Evolutionary conservation across 2,888 invertebrate species (phyloP).

Genomic region (Eupithecia inturbata): DNA sequence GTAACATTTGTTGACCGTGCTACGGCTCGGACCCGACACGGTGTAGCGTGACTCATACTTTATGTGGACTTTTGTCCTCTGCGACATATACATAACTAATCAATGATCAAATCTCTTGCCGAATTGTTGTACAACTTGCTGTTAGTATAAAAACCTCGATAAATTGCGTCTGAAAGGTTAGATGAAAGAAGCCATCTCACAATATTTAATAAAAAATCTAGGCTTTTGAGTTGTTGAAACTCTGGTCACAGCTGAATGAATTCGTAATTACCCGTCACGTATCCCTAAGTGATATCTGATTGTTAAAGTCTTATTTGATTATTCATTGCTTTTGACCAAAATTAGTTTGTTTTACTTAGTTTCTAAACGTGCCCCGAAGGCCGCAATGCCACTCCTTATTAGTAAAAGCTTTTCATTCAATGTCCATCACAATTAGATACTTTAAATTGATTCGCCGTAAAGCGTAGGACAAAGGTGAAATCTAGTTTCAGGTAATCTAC

Average conservation of each 20-base stretch:
- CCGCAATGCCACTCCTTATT: slow-evolving; percentile 12
- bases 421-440: neutral
- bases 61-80: too few relatives aligned
- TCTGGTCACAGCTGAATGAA: slow-evolving; percentile 22
- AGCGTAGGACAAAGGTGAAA: neutral
- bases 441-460: neutral
- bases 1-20: too few relatives aligned
- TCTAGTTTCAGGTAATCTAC: neutral
- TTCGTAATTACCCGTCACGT: slow-evolving; percentile 23
- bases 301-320: slow-evolving; percentile 17
- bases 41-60: too few relatives aligned
- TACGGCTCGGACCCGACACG: too few relatives aligned
- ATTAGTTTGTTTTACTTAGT: slow-evolving; percentile 14
- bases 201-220: neutral
- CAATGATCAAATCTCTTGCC: neutral
- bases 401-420: neutral
- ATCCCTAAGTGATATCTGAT: slow-evolving; percentile 19
- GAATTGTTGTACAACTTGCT: neutral
- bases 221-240: slow-evolving; percentile 3
- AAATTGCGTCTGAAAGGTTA: neutral
- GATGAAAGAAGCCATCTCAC: neutral
- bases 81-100: neutral
- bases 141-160: neutral
- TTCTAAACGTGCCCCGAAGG: slow-evolving; percentile 12
- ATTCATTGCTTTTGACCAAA: slow-evolving; percentile 23